These are phyloP conservation scores for Platichthys flesus DNA, from an alignment of 2,113 vertebrate genomes.

Conservation along the genomic window DNA sequence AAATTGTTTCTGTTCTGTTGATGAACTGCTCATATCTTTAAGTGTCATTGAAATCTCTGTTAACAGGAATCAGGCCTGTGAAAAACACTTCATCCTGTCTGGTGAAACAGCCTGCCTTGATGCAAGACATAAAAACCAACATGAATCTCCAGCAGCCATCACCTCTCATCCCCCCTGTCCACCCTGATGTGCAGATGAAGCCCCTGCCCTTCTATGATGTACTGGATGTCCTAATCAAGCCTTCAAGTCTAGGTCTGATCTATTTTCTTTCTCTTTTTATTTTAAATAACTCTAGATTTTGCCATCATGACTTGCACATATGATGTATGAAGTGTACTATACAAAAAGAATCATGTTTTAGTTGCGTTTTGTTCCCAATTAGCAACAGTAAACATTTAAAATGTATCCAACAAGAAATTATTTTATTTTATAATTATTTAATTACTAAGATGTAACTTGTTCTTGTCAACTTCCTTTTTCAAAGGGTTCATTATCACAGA, in stretches of 20 bases:
- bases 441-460: no score
- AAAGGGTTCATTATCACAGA: no score
- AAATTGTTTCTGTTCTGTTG: no score
- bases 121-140: constrained; percentile 81
- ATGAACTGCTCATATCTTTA: no score
- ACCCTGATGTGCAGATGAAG: constrained; percentile 96
- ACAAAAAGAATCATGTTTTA: no score
- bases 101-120: constrained; percentile 76
- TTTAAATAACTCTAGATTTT: not conserved
- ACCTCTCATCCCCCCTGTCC: constrained; percentile 91
- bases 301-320: not conserved
- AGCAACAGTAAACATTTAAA: no score
- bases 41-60: constrained; percentile 70
- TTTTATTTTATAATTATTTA: no score
- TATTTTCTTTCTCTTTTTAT: not conserved
- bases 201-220: constrained; percentile 95
- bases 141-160: constrained; percentile 93
- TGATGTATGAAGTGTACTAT: not conserved
- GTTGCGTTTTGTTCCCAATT: no score
- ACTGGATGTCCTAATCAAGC: constrained; percentile 95
- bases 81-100: constrained; percentile 75
- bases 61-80: constrained; percentile 77
- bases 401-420: no score
- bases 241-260: constrained; percentile 93
- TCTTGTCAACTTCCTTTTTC: no score